phyloP scores from a whole-genome alignment of 1,140 invertebrate species.

The Mamestra configurata region DNA sequence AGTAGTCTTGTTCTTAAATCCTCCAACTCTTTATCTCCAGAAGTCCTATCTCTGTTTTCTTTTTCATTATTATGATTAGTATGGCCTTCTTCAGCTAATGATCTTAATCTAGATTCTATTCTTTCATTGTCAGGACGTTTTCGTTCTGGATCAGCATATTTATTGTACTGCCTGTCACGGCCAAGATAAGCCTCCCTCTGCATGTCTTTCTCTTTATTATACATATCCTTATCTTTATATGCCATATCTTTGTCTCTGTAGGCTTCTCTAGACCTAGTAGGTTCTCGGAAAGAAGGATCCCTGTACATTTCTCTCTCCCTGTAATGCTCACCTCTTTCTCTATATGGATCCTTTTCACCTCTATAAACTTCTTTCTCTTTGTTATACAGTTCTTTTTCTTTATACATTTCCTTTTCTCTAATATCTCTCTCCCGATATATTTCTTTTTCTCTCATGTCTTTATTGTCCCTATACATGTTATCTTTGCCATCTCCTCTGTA shows the following conservation, averaged over 20 bases:
- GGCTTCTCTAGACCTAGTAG: conserved; percentile 77
- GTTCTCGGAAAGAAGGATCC: conserved; percentile 81
- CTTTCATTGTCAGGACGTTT: conserved; percentile 82
- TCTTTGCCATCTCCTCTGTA: conserved; percentile 74
- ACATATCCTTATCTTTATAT: conserved; percentile 83
- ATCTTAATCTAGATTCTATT: conserved; percentile 81
- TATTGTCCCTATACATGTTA: conserved; percentile 46
- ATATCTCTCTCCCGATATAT: conserved; percentile 84
- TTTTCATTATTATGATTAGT: conserved; percentile 88
- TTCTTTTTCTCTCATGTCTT: conserved; percentile 83
- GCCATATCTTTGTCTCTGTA: conserved; percentile 84
- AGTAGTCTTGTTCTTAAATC: conserved; percentile 92
- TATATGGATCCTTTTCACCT: conserved; percentile 76
- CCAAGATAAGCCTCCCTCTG: conserved; percentile 73
- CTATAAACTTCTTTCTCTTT: conserved; percentile 80
- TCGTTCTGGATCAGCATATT: conserved; percentile 85
- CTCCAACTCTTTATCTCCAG: conserved; percentile 90
- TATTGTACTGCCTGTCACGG: conserved; percentile 86
- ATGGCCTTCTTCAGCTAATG: conserved; percentile 83
- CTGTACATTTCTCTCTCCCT: conserved; percentile 79
- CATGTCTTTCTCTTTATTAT: conserved; percentile 73
- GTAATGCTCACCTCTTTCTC: conserved; percentile 85
- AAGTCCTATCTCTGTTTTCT: conserved; percentile 88
- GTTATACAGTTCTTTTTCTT: conserved; percentile 80
- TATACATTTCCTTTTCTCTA: conserved; percentile 75